phyloP scores from a whole-genome alignment of 1,140 invertebrate species.

The Platorchestia sp. region DNA sequence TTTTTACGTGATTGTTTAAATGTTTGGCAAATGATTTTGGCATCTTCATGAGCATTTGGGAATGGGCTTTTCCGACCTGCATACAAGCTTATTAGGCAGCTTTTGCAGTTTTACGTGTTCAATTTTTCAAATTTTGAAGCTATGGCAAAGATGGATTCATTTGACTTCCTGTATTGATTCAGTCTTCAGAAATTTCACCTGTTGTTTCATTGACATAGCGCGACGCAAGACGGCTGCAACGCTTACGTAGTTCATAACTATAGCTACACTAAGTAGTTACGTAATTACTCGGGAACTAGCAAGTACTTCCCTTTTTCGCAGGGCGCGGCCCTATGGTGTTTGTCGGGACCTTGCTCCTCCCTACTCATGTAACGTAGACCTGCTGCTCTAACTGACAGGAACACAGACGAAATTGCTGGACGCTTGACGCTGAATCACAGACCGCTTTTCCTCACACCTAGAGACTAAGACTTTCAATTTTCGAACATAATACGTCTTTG shows the following conservation, averaged over 20 bases:
- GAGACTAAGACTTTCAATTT: too few species aligned
- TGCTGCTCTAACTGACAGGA: neutral
- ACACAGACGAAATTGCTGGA: neutral
- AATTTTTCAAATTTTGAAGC: neutral
- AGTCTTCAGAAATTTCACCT: neutral
- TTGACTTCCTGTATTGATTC: neutral
- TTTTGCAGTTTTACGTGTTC: neutral
- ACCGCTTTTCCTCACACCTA: neutral
- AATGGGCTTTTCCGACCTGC: neutral
- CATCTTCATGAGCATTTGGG: neutral
- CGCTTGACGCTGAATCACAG: neutral
- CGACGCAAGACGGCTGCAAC: neutral
- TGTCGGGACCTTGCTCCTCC: constrained; percentile 4
- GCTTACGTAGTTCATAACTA: neutral
- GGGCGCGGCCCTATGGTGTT: constrained; percentile 53
- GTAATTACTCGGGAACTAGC: constrained; percentile 28
- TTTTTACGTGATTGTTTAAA: neutral
- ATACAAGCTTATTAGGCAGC: neutral
- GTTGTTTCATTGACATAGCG: neutral
- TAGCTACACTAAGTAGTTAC: neutral
- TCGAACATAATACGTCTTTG: too few species aligned
- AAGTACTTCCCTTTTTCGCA: constrained; percentile 37
- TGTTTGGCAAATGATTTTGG: neutral
- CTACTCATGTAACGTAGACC: constrained; percentile 50
- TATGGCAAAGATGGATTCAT: neutral